phyloP scores from a whole-genome alignment of 2,888 invertebrate species.

The Rhogogaster chlorosoma region DNA sequence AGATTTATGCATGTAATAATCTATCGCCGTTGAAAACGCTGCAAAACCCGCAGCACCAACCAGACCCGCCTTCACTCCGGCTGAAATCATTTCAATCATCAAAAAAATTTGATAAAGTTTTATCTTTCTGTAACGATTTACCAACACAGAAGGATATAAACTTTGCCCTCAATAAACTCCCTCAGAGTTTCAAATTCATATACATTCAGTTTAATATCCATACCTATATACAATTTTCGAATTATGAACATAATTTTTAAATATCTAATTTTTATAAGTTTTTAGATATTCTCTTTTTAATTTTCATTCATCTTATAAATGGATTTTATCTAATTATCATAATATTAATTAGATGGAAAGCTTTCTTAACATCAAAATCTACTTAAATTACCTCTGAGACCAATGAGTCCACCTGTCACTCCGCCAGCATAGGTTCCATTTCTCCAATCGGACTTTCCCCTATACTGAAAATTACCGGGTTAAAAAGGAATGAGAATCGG shows the following conservation, averaged over 20 bases:
- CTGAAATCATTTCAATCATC: constrained; percentile 79
- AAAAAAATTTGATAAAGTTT: neutral
- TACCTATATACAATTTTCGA: no score
- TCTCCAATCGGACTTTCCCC: constrained; percentile 97
- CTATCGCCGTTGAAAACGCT: constrained; percentile 97
- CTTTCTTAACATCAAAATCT: neutral
- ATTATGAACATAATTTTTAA: no score
- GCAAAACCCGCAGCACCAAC: constrained; percentile 98
- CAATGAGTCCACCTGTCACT: constrained; percentile 95
- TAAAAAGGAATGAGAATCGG: neutral
- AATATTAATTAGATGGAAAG: no score
- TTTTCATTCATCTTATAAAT: no score
- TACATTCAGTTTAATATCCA: no score
- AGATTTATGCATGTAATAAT: constrained; percentile 91
- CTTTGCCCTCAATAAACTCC: neutral
- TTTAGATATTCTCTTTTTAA: no score
- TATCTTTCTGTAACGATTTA: neutral
- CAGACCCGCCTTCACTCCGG: constrained; percentile 95
- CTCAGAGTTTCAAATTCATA: neutral
- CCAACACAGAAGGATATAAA: neutral
- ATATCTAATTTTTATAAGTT: no score
- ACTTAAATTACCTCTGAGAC: constrained; percentile 84
- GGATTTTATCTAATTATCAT: no score
- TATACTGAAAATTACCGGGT: constrained; percentile 78
- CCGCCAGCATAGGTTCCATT: constrained; percentile 98